A percentile compares a stretch with the other conserved stretches of the same genome.
Evolutionary conservation across 2,113 vertebrate species (phyloP).

Genomic region (Ailuropoda melanoleuca): DNA sequence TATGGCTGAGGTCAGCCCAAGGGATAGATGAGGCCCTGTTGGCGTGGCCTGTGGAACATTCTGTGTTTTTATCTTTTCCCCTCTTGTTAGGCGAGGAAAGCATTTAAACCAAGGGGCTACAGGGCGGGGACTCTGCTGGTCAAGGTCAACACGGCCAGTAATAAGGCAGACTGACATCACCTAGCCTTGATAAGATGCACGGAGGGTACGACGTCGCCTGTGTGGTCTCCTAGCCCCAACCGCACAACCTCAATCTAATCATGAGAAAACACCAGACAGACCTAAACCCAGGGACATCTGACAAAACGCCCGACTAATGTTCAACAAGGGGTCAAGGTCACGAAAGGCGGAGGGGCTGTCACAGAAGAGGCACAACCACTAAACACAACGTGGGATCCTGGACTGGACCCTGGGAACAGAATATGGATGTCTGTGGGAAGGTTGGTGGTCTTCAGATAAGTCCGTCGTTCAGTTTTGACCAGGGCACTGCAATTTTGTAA

Average conservation of each 20-base stretch:
- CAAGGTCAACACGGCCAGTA: background rate
- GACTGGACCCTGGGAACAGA: background rate
- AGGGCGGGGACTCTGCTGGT: background rate
- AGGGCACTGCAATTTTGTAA: background rate
- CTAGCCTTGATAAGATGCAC: background rate
- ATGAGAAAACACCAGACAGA: background rate
- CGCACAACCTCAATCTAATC: background rate
- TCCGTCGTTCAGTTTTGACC: background rate
- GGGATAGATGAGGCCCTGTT: background rate
- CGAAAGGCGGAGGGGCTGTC: background rate
- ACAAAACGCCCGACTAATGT: background rate
- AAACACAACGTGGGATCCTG: background rate
- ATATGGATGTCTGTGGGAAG: background rate
- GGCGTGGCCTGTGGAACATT: accelerated
- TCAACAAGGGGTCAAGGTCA: background rate
- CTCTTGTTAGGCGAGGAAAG: background rate
- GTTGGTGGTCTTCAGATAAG: background rate
- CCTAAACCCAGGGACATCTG: background rate
- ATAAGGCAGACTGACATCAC: background rate
- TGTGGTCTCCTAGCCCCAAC: background rate
- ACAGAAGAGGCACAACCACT: background rate
- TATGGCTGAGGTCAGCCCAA: background rate
- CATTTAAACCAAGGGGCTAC: background rate
- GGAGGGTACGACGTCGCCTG: accelerated
- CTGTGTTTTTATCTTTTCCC: background rate